phyloP scores from a whole-genome alignment of 2,113 vertebrate genomes.

The Notarius lentiginosus region DNA sequence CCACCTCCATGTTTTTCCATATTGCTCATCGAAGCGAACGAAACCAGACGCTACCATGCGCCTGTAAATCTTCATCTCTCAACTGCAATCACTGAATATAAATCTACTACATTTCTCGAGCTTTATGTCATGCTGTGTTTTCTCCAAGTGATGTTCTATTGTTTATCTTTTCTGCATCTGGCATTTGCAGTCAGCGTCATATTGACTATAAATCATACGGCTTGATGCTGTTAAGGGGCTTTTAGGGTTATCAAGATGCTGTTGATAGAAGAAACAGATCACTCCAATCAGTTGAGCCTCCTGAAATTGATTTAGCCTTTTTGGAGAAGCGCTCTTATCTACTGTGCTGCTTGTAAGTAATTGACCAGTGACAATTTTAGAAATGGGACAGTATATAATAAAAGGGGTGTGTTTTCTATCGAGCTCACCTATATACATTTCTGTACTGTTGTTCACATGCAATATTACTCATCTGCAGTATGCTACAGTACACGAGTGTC shows the following conservation, averaged over 20 bases:
- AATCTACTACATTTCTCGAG: slow-evolving; percentile 35
- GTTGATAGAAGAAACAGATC: slow-evolving; percentile 31
- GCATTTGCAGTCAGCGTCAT: slow-evolving; percentile 2
- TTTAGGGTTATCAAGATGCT: slow-evolving; percentile 27
- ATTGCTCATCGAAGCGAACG: not conserved
- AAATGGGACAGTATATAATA: slow-evolving; percentile 23
- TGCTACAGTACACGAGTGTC: not conserved
- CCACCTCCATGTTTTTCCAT: not conserved
- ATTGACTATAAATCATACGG: slow-evolving; percentile 25
- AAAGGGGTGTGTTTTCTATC: not conserved
- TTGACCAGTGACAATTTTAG: slow-evolving; percentile 29
- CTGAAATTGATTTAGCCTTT: slow-evolving; percentile 25
- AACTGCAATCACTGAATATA: slow-evolving; percentile 21
- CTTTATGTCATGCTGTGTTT: slow-evolving; percentile 29
- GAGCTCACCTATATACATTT: not conserved
- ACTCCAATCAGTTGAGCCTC: slow-evolving; percentile 29
- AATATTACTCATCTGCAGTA: not conserved
- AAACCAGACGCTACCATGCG: not conserved
- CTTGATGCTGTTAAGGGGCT: slow-evolving; percentile 27
- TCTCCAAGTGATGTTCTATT: slow-evolving; percentile 13
- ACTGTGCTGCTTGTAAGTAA: slow-evolving; percentile 19
- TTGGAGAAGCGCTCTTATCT: slow-evolving; percentile 24
- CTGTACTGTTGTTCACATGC: not conserved
- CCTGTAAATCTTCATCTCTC: slow-evolving; percentile 24
- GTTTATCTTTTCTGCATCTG: slow-evolving; percentile 32